These are phyloP conservation scores for Thysanoteuthis rhombus DNA, from an alignment of 2,888 invertebrate genomes.

Conservation along the genomic window DNA sequence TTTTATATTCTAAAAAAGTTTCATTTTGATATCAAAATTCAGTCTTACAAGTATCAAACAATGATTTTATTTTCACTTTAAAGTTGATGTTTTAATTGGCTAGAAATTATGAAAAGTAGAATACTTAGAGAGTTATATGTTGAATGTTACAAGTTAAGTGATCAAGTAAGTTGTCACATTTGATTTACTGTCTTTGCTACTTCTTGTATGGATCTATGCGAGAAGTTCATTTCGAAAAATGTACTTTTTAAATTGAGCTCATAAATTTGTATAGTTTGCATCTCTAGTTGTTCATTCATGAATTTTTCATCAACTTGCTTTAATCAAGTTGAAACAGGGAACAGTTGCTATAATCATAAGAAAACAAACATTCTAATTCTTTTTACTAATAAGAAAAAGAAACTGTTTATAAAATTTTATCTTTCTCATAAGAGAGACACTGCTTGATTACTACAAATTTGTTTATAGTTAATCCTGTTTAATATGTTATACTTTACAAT, in stretches of 20 bases:
- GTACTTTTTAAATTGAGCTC: background rate
- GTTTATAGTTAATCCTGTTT: background rate
- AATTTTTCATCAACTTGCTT: background rate
- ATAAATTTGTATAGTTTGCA: background rate
- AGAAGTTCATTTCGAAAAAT: no score
- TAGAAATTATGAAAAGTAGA: no score
- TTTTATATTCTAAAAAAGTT: background rate
- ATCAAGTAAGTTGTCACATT: background rate
- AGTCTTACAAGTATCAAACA: background rate
- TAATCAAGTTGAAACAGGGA: background rate
- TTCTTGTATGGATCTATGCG: background rate
- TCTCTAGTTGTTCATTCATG: background rate
- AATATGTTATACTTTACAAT: background rate
- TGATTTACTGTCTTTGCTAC: background rate
- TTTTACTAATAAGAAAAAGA: background rate
- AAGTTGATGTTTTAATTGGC: background rate
- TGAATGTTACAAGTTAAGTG: no score
- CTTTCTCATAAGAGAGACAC: background rate
- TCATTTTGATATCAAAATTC: background rate
- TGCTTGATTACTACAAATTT: background rate
- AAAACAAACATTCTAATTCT: background rate
- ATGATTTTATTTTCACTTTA: background rate
- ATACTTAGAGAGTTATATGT: no score
- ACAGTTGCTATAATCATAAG: background rate
- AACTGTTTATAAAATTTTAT: background rate